Evolutionary conservation across 2,797 vertebrate species (phyloP).

Genomic region (Pseudomugil tenellus): DNA sequence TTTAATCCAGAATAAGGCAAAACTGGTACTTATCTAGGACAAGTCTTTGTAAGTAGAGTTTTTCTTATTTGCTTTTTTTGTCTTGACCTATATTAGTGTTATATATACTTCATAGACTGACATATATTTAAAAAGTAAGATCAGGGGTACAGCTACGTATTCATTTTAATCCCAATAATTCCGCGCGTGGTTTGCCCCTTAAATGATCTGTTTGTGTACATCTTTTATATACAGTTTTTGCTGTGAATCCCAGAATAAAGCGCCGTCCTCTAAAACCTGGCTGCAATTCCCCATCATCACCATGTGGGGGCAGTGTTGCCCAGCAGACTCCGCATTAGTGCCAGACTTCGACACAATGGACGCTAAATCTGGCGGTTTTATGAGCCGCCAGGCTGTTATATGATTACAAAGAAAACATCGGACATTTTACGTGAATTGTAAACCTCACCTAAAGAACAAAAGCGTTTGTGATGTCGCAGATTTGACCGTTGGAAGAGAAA

Average conservation of each 20-base stretch:
- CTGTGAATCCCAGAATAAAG: not conserved
- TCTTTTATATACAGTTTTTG: too few species aligned
- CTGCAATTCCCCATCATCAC: not conserved
- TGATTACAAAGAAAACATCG: too few species aligned
- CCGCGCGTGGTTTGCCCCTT: not conserved
- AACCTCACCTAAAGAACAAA: not conserved
- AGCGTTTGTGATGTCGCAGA: not conserved
- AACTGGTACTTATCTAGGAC: too few species aligned
- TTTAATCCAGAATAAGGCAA: too few species aligned
- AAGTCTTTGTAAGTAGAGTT: not conserved
- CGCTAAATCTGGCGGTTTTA: not conserved
- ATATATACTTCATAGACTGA: not conserved
- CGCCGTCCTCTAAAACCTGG: not conserved
- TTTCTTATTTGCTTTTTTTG: not conserved
- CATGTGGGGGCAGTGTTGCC: slow-evolving; percentile 52
- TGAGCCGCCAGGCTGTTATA: not conserved
- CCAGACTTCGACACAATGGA: slow-evolving; percentile 23
- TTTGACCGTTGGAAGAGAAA: slow-evolving; percentile 2
- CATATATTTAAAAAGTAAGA: not conserved
- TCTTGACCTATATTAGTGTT: not conserved
- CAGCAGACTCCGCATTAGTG: not conserved
- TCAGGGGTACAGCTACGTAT: not conserved
- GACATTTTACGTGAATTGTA: not conserved
- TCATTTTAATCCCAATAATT: too few species aligned
- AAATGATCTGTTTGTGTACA: not conserved